A percentile compares a stretch with the other conserved stretches of the same genome.
These are phyloP conservation scores for Pyrgilauda ruficollis DNA, from an alignment of 2,113 vertebrate species.

Conservation along the genomic window DNA sequence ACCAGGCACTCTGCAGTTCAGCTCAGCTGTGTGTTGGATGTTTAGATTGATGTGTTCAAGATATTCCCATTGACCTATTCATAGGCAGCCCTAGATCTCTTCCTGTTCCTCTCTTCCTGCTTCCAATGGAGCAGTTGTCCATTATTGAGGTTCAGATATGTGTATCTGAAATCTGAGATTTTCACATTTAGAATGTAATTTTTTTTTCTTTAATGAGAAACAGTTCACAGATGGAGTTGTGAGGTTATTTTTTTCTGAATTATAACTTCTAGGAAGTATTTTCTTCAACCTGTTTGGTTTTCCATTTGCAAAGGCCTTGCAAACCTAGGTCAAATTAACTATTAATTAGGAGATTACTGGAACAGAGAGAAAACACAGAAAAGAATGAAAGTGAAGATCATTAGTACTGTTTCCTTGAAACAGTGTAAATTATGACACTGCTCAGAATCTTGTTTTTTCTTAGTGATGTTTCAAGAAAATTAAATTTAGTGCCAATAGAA, in stretches of 20 bases:
- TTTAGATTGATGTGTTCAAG: neutral
- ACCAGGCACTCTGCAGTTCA: neutral
- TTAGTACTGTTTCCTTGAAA: neutral
- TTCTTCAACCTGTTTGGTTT: neutral
- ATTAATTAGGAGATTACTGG: neutral
- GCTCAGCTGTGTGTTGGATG: neutral
- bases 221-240: neutral
- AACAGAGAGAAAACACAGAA: neutral
- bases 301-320: neutral
- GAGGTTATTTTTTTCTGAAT: neutral
- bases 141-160: neutral
- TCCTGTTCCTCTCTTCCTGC: neutral
- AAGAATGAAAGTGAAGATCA: slow-evolving; percentile 3
- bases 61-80: neutral
- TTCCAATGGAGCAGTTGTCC: neutral
- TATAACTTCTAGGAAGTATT: neutral
- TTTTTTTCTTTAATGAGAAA: neutral
- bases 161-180: neutral
- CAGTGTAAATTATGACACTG: neutral
- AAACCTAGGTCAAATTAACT: neutral
- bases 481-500: neutral
- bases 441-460: neutral
- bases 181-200: neutral
- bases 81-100: neutral
- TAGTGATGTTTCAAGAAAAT: neutral